Base-by-base conservation (phyloP, 2,113 vertebrate species). In the Pyrgilauda ruficollis region DNA sequence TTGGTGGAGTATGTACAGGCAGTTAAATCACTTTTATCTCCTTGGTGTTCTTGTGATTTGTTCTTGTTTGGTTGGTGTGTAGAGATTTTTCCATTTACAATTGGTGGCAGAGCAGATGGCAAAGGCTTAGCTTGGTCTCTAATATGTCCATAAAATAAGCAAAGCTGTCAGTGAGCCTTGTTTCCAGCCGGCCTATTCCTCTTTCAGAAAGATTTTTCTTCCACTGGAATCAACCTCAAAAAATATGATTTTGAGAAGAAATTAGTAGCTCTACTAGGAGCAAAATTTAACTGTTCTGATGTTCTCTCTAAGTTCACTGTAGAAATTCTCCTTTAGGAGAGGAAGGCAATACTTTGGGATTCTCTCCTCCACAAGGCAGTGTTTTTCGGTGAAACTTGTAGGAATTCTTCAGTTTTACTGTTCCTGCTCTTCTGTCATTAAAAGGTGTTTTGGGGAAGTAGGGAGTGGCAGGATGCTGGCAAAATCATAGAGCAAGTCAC, bases 21-120 rank as follows among this genome's bases (percentile, higher is more conserved):
- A 90, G 58, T 77, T 95, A 96, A 98, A 97, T 96, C 93, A 96
- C 70, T 94, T 98, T 97, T 93, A 94, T 96, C 63, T 95, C 61
- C 92, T 93, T 35, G 17, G 50, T 87, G 61, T 69, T 92, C 53
- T 62, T 52, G 39, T 92, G 92, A 97, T 84, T 96, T 96, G 46
- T 92, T 93, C 49, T 75, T 89, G 84, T 89, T 84, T 70, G 26
- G n/a, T 46, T 81, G 52, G 21, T 2, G 9, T 64, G 13, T 41
- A 41, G 22, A 7, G 4, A 16, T 77, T 59, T 89, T 70, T 31
- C 58, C 72, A 82, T 96, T 95, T 97, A 86, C 68, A 93, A 50
- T 39, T 11, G 11, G 64, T 46, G 79, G 66, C 81, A 94, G 78
- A 97, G 67, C 96, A 97, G 97, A 97, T 97, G 96, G 97, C 76